Evolutionary conservation across 2,888 invertebrate genomes (phyloP).

Genomic region (Azorinus chamasolen): DNA sequence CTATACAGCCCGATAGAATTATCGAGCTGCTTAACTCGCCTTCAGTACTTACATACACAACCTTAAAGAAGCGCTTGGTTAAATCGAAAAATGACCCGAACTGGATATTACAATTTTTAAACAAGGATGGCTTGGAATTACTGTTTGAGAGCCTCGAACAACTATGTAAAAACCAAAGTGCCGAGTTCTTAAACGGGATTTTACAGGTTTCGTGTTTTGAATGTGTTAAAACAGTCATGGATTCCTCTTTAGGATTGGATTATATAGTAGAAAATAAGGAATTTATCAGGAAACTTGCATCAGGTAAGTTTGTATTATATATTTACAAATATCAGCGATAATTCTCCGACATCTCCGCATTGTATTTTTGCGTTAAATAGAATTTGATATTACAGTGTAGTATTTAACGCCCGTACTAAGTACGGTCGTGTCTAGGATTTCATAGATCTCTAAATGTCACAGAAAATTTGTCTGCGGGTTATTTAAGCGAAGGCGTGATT

Average conservation of each 20-base stretch:
- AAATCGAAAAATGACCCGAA: constrained; percentile 67
- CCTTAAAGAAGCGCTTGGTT: constrained; percentile 69
- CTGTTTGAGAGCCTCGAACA: constrained; percentile 77
- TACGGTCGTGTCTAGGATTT: too few species aligned
- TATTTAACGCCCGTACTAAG: too few species aligned
- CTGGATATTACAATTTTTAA: constrained; percentile 77
- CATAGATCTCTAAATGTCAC: too few species aligned
- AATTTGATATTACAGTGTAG: too few species aligned
- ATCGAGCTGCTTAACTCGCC: constrained; percentile 68
- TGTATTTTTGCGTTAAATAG: too few species aligned
- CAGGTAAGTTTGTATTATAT: constrained; percentile 87
- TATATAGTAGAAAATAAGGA: constrained; percentile 98
- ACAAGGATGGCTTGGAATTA: constrained; percentile 77
- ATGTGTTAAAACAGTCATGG: constrained; percentile 89
- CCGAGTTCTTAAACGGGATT: constrained; percentile 74
- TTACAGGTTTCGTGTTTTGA: constrained; percentile 77
- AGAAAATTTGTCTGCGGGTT: too few species aligned
- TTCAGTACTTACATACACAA: constrained; percentile 70
- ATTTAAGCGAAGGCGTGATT: too few species aligned
- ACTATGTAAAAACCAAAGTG: constrained; percentile 64
- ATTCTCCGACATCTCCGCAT: too few species aligned
- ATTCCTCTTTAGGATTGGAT: constrained; percentile 96
- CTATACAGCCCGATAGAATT: constrained; percentile 58
- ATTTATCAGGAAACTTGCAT: constrained; percentile 96
- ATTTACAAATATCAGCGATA: background rate